A percentile compares a stretch with the other conserved stretches of the same genome.
These are phyloP conservation scores for Auanema freiburgensis DNA, from an alignment of 2,888 invertebrate genomes.

Conservation along the genomic window DNA sequence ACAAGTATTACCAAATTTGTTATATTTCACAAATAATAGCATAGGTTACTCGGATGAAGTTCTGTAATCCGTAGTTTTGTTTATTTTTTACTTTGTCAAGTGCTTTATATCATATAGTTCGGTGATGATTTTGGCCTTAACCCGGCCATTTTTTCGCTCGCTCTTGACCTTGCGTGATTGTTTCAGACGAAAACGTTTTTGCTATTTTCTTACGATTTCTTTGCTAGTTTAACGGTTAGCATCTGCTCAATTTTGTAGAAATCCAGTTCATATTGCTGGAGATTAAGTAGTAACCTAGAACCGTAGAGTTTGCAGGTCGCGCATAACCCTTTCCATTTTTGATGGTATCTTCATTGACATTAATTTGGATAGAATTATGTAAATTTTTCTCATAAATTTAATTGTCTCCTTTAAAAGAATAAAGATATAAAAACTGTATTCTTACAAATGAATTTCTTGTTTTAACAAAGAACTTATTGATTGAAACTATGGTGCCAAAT, in stretches of 20 bases:
- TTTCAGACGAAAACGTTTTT: not conserved
- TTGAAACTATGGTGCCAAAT: no score
- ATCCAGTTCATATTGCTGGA: no score
- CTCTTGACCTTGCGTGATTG: conserved; percentile 4
- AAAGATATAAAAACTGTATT: no score
- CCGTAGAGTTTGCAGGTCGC: no score
- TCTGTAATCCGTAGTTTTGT: conserved; percentile 3
- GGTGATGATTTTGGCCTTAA: conserved; percentile 3
- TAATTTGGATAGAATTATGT: no score
- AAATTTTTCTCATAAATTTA: no score
- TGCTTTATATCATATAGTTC: not conserved
- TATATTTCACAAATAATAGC: conserved; percentile 6
- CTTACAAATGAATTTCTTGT: no score
- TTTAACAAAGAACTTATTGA: no score
- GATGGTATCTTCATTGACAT: no score
- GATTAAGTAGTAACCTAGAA: no score
- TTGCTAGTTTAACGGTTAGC: conserved; percentile 9
- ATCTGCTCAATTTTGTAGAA: not conserved
- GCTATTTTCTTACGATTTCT: conserved; percentile 1
- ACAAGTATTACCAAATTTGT: conserved; percentile 13
- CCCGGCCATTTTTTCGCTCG: conserved; percentile 4
- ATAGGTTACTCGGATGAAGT: conserved; percentile 6
- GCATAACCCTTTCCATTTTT: no score
- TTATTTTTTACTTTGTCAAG: conserved; percentile 1
- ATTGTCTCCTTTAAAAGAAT: no score